phyloP scores from a whole-genome alignment of 2,888 invertebrate genomes.

The Thymelicus sylvestris region DNA sequence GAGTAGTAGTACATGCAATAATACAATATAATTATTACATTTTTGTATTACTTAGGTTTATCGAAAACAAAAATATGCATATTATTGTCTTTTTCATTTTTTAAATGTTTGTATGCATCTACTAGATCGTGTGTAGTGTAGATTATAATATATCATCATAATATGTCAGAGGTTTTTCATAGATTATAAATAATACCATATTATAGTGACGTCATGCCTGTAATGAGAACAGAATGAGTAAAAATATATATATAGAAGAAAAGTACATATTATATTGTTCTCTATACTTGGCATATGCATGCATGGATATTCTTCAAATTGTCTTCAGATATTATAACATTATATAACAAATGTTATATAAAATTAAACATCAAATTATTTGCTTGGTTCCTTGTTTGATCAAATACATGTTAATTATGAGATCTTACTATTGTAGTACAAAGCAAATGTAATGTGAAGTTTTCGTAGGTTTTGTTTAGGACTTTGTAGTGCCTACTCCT shows the following conservation, averaged over 20 bases:
- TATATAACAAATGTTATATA: neutral
- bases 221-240: neutral
- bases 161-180: conserved; percentile 4
- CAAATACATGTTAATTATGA: neutral
- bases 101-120: conserved; percentile 10
- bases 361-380: neutral
- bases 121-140: conserved; percentile 8
- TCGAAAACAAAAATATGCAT: conserved; percentile 1
- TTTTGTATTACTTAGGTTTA: conserved; percentile 1
- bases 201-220: conserved; percentile 1
- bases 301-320: neutral
- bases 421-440: neutral
- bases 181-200: conserved; percentile 4
- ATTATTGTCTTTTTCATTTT: neutral
- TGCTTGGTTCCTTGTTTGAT: neutral
- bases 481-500: conserved; percentile 21
- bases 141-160: neutral
- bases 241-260: neutral
- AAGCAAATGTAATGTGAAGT: neutral
- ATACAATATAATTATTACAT: conserved; percentile 2
- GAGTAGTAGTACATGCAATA: conserved; percentile 22
- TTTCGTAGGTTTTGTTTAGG: neutral
- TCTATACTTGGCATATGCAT: neutral
- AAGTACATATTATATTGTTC: neutral
- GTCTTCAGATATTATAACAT: neutral